Evolutionary conservation across 2,113 vertebrate species (phyloP).

Genomic region (Porphyrio hochstetteri): DNA sequence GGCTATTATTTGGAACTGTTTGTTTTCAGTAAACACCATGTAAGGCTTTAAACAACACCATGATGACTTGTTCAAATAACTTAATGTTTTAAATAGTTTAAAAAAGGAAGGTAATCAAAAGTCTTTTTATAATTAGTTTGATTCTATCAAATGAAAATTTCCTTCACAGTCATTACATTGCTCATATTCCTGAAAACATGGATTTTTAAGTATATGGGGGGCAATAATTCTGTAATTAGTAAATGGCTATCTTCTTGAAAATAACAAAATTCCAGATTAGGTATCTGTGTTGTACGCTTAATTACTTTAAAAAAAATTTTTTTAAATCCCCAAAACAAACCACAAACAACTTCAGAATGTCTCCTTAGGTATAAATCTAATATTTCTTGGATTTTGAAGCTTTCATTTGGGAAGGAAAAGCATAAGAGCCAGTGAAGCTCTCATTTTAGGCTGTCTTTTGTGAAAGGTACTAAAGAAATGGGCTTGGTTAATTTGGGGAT

Average conservation of each 20-base stretch:
- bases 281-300: neutral
- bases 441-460: neutral
- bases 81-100: neutral
- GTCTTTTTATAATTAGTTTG: neutral
- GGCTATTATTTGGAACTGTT: neutral
- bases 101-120: neutral
- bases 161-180: neutral
- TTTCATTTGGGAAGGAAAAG: neutral
- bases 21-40: slow-evolving; percentile 20
- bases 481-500: neutral
- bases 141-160: neutral
- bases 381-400: neutral
- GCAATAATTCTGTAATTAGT: neutral
- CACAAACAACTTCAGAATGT: neutral
- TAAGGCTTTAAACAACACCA: slow-evolving; percentile 14
- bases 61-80: neutral
- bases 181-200: neutral
- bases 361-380: neutral
- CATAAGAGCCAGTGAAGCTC: neutral
- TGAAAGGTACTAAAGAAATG: neutral
- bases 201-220: fast-evolving
- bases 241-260: neutral
- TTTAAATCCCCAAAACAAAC: neutral
- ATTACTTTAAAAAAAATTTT: neutral
- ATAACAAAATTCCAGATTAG: neutral